Evolutionary conservation across 2,888 invertebrate genomes (phyloP), one percentile per base, ranked within the genome.

Genomic region (Nymphalis polychloros): DNA sequence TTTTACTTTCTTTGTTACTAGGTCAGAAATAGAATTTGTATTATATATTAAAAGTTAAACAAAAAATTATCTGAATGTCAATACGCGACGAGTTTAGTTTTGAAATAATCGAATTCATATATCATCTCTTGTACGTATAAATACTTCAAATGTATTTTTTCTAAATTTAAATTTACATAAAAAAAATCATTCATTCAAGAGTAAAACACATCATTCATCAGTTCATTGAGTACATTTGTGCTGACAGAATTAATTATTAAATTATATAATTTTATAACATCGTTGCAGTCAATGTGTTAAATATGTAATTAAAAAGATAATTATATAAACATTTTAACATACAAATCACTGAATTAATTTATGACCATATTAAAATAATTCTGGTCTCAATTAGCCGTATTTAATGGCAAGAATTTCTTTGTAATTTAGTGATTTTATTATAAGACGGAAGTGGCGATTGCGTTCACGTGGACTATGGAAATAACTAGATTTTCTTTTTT

Each of bases 341-440:
- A 67, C 64, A 64, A 57, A 67, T 70, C 63, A 50, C 59, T 55
- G 53, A 31, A 3, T 35, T 50, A 68, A 64, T 71, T 71, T 62
- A 67, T 71, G 57, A 31, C 6, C 48, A 10, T 64, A 61, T 69
- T 57, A 68, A 67, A 66, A 67, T 62, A 4, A 61, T 69, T 59
- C 49, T 63, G 50, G 19, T 55, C 50, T 57, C 65, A 63, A 71
- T 68, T 71, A 68, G 59, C 50, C 50, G 20, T 46, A 35, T 47
- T 70, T 63, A 64, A 67, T 70, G 50, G 31, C 17, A 50, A 27
- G 59, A 49, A 23, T 59, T 60, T 69, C 59, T 55, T n/a, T 19
- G 31, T 63, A 59, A 41, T 66, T 46, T 41, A 48, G 31, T 49
- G 10, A 35, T 27, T 48, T 59, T 67, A 67, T 60, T 65, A 46